Evolutionary conservation across 2,797 vertebrate genomes (phyloP).

Genomic region (Oreortyx pictus): DNA sequence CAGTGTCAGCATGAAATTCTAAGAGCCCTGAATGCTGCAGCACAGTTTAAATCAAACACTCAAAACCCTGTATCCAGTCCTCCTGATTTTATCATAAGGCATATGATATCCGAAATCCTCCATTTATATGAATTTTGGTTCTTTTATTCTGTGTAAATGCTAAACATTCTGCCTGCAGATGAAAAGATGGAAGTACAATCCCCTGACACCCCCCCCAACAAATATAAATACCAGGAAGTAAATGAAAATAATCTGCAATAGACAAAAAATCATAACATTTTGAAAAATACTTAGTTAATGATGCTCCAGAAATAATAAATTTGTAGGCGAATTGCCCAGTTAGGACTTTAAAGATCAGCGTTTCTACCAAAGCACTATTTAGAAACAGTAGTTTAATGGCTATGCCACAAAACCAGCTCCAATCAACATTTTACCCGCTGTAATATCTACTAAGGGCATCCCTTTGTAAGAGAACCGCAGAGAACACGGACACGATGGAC

Average conservation of each 20-base stretch:
- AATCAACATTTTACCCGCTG: background rate
- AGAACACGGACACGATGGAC: fast-evolving
- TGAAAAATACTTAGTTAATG: background rate
- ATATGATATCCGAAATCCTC: background rate
- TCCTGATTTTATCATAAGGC: background rate
- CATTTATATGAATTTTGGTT: background rate
- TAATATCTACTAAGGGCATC: background rate
- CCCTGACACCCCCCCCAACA: background rate
- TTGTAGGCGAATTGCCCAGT: background rate
- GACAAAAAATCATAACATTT: background rate
- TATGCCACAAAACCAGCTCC: background rate
- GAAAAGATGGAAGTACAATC: background rate
- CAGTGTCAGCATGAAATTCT: background rate
- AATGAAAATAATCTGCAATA: background rate
- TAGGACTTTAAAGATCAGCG: background rate
- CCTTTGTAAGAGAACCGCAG: background rate
- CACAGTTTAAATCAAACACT: background rate
- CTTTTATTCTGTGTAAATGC: background rate
- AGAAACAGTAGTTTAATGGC: background rate
- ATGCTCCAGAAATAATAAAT: background rate
- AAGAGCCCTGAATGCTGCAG: background rate
- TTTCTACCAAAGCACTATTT: background rate
- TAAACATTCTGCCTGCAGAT: background rate
- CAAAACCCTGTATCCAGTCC: background rate
- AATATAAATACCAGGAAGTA: background rate